Conservation (phyloP, 2,888 invertebrate species). For the Rhopalosiphum nymphaeae region DNA sequence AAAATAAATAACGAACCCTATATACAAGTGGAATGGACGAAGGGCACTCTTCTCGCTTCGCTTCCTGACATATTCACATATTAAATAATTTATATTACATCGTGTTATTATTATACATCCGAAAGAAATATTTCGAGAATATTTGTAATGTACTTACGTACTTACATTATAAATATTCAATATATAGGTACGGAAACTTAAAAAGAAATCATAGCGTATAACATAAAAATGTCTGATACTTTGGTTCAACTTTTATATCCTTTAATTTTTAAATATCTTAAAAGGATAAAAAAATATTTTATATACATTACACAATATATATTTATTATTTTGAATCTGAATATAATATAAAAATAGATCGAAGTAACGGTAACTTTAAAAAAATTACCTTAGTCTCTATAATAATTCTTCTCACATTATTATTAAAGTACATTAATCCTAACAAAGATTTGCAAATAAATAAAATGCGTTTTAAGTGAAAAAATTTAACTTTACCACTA, state of each 20-base stretch:
- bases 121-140: neutral
- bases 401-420: neutral
- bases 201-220: neutral
- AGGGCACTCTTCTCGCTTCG: neutral
- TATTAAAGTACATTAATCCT: neutral
- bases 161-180: neutral
- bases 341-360: neutral
- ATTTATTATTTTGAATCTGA: neutral
- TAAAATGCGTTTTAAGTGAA: neutral
- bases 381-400: no score
- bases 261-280: neutral
- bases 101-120: neutral
- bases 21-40: neutral
- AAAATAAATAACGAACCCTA: neutral
- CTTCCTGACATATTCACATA: neutral
- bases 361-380: neutral
- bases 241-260: neutral
- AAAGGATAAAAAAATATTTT: neutral
- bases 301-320: neutral
- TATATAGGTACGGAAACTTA: neutral
- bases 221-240: neutral
- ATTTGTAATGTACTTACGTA: neutral
- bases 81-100: neutral
- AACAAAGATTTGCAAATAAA: neutral
- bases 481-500: neutral